Conservation (phyloP, 2,113 vertebrate genomes). For the Apeltes quadracus region DNA sequence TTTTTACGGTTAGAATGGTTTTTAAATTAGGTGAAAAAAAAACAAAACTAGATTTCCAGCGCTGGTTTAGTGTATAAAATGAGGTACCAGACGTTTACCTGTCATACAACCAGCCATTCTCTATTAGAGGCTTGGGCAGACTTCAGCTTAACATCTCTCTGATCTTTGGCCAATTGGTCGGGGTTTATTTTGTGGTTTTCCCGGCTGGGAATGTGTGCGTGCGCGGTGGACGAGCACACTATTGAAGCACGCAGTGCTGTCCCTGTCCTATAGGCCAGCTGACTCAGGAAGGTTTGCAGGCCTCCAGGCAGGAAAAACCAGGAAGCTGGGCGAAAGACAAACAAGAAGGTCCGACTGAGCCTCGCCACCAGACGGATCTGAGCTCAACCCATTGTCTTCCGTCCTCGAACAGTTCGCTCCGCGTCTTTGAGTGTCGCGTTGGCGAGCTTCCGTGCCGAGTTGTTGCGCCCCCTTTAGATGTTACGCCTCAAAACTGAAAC, state of each 20-base stretch:
- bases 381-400: conserved; percentile 24
- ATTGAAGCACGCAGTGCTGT: conserved; percentile 43
- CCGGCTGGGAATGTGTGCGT: conserved; percentile 21
- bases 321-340: conserved; percentile 54
- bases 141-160: conserved; percentile 31
- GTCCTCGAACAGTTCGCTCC: conserved; percentile 8
- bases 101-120: background rate
- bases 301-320: conserved; percentile 31
- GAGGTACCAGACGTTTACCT: conserved; percentile 7
- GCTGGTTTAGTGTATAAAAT: background rate
- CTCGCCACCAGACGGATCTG: conserved; percentile 27
- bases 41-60: background rate
- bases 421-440: conserved; percentile 35
- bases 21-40: background rate
- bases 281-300: conserved; percentile 29
- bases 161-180: conserved; percentile 31
- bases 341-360: conserved; percentile 25
- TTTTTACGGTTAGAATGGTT: background rate
- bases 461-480: conserved; percentile 39
- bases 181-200: conserved; percentile 29
- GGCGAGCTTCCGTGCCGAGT: conserved; percentile 40
- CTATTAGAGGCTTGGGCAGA: conserved; percentile 19
- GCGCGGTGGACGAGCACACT: conserved; percentile 13
- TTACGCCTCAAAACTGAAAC: conserved; percentile 45
- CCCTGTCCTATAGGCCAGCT: conserved; percentile 36